phyloP scores from a whole-genome alignment of 2,888 invertebrate genomes.

The Lymantria dispar region DNA sequence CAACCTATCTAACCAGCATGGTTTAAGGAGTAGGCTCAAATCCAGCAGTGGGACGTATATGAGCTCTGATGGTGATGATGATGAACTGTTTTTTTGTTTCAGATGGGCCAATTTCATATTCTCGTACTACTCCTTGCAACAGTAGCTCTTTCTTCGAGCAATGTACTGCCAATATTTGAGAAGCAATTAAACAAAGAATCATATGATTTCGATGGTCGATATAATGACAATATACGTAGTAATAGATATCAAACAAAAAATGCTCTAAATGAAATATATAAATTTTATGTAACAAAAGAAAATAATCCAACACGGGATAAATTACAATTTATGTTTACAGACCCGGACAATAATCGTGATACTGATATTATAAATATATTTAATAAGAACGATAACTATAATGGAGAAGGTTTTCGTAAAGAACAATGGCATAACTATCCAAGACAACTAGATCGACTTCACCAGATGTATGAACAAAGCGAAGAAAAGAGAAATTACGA shows the following conservation, averaged over 20 bases:
- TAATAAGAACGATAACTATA: conserved; percentile 48
- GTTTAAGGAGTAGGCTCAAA: too few species aligned
- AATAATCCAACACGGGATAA: conserved; percentile 26
- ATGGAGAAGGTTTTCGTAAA: conserved; percentile 62
- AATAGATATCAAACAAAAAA: conserved; percentile 51
- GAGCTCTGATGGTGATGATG: too few species aligned
- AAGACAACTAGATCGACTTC: conserved; percentile 65
- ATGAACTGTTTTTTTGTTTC: conserved; percentile 55
- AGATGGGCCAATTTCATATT: conserved; percentile 64
- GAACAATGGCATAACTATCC: conserved; percentile 75
- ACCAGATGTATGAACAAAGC: conserved; percentile 42
- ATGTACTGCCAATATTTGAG: conserved; percentile 58
- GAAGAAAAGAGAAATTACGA: conserved; percentile 45
- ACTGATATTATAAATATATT: conserved; percentile 41
- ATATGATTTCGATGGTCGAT: conserved; percentile 45
- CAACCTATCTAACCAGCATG: too few species aligned
- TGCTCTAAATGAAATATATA: conserved; percentile 54
- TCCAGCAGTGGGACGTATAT: too few species aligned
- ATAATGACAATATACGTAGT: conserved; percentile 65
- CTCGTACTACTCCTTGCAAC: conserved; percentile 60
- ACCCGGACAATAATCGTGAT: conserved; percentile 40
- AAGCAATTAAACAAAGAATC: conserved; percentile 47
- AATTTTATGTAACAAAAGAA: conserved; percentile 33
- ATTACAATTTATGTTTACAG: conserved; percentile 30
- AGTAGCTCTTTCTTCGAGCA: conserved; percentile 66